Conservation (phyloP, 64 coral and sea anemone species). For the Stichodactyla mertensii region DNA sequence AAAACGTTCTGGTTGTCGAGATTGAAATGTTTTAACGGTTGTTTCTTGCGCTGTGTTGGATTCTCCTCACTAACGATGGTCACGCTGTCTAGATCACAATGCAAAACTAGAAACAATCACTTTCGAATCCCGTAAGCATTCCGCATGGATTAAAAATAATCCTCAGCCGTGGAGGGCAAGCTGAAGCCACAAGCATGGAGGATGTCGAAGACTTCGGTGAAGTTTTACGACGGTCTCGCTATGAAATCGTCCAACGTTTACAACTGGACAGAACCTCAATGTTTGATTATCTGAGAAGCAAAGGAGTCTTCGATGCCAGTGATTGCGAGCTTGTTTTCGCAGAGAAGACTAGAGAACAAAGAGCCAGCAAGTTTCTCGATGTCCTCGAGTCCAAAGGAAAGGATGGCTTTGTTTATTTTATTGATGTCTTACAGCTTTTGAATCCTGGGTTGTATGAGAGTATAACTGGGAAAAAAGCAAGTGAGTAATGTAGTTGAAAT, state of each 20-base stretch:
- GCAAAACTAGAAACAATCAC: not conserved
- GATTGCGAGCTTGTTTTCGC: slow-evolving; percentile 32
- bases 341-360: slow-evolving; percentile 34
- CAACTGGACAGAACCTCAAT: slow-evolving; percentile 36
- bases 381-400: slow-evolving; percentile 39
- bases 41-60: not conserved
- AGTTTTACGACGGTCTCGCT: not conserved
- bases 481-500: not conserved
- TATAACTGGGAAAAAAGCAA: slow-evolving; percentile 48
- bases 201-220: not conserved
- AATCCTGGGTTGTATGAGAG: slow-evolving; percentile 52
- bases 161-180: not conserved
- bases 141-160: not conserved
- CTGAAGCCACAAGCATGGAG: slow-evolving; percentile 11
- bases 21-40: too few species aligned
- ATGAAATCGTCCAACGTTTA: slow-evolving; percentile 45
- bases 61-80: not conserved
- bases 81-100: not conserved
- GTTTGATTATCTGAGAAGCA: slow-evolving; percentile 52
- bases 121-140: not conserved
- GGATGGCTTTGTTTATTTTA: slow-evolving; percentile 36
- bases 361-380: slow-evolving; percentile 48
- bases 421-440: slow-evolving; percentile 42
- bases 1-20: not conserved
- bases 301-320: slow-evolving; percentile 38